Evolutionary conservation across 2,888 invertebrate species (phyloP).

Genomic region (Volucella inanis): DNA sequence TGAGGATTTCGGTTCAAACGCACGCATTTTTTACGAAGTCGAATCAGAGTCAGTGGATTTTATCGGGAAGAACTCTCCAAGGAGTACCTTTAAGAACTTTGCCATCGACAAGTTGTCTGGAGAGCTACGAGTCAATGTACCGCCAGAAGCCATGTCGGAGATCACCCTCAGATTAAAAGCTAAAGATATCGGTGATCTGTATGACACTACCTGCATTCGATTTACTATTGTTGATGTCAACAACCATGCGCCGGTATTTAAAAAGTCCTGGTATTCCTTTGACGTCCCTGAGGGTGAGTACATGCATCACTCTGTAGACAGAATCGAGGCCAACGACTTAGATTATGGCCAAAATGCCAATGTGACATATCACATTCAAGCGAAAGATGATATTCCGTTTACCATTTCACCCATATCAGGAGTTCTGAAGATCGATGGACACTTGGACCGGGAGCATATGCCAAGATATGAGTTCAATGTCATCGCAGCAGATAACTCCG

Average conservation of each 20-base stretch:
- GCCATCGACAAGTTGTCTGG: conserved; percentile 90
- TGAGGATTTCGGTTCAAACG: conserved; percentile 88
- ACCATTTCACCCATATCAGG: conserved; percentile 88
- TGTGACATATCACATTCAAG: conserved; percentile 87
- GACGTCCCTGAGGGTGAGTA: conserved; percentile 92
- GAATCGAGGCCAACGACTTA: conserved; percentile 90
- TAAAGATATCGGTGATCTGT: conserved; percentile 89
- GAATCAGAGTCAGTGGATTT: conserved; percentile 87
- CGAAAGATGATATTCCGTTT: conserved; percentile 86
- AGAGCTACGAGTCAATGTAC: conserved; percentile 88
- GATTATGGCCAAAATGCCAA: conserved; percentile 92
- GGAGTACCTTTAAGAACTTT: conserved; percentile 84
- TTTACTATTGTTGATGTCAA: conserved; percentile 91
- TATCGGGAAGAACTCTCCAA: conserved; percentile 79
- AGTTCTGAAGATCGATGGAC: conserved; percentile 88
- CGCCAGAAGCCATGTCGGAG: conserved; percentile 89
- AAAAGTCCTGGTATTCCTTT: conserved; percentile 92
- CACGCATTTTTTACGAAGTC: conserved; percentile 89
- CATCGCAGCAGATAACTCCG: conserved; percentile 89
- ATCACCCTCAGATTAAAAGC: conserved; percentile 90
- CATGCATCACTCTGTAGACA: conserved; percentile 88
- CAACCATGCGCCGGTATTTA: conserved; percentile 92
- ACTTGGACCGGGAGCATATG: conserved; percentile 89
- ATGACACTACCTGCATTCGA: conserved; percentile 88
- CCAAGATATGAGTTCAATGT: conserved; percentile 89